These are phyloP conservation scores for Reticulitermes lucifugus DNA, from an alignment of 2,888 invertebrate genomes.

Conservation along the genomic window DNA sequence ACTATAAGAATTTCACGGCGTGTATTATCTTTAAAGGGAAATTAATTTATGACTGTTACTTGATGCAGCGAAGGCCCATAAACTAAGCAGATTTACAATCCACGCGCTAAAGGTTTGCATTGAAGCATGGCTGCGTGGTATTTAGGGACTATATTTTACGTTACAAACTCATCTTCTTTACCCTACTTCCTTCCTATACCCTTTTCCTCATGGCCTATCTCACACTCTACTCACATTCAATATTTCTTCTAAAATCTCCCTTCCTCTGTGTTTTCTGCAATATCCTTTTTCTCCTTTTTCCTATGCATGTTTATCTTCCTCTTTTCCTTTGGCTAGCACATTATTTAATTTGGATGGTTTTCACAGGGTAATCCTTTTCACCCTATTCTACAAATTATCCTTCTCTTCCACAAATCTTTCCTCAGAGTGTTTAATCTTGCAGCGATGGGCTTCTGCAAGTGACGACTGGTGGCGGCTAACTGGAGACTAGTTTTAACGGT, in stretches of 20 bases:
- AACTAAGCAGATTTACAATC: background rate
- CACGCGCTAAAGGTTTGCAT: background rate
- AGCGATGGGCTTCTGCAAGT: background rate
- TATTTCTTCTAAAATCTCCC: background rate
- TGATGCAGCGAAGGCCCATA: background rate
- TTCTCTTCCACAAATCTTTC: constrained; percentile 26
- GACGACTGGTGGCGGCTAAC: no score
- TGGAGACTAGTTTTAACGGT: background rate
- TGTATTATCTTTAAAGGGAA: background rate
- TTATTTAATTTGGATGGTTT: constrained; percentile 39
- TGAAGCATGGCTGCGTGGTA: background rate
- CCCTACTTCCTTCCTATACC: background rate
- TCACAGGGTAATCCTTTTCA: constrained; percentile 34
- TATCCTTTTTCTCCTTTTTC: background rate
- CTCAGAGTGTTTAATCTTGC: constrained; percentile 11
- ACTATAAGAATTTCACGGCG: background rate
- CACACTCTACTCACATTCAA: background rate
- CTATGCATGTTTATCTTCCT: background rate
- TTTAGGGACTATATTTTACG: constrained; percentile 11
- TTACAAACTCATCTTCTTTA: constrained; percentile 1
- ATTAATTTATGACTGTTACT: background rate
- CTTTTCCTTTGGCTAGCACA: background rate
- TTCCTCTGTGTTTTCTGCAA: background rate
- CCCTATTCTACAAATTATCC: constrained; percentile 31
- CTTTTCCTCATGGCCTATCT: background rate